These are phyloP conservation scores for Heliothis subflexa DNA, from an alignment of 1,140 invertebrate species.

Conservation along the genomic window DNA sequence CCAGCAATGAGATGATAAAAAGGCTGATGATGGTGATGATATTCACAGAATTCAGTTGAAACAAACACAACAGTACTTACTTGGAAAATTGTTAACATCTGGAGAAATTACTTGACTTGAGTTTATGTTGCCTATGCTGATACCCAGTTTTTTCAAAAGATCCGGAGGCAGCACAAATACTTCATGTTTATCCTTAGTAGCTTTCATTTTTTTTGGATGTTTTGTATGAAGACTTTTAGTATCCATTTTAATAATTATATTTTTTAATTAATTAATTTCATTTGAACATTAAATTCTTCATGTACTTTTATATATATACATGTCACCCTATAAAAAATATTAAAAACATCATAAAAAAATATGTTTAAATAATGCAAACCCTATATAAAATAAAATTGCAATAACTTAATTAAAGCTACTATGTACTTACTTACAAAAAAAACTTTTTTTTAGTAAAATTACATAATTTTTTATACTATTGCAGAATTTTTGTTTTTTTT, in stretches of 20 bases:
- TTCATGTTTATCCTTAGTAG: conserved; percentile 56
- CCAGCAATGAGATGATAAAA: no score
- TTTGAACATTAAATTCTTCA: conserved; percentile 1
- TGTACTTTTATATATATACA: neutral
- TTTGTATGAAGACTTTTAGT: conserved; percentile 42
- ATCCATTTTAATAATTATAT: conserved; percentile 43
- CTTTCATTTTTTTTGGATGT: conserved; percentile 55
- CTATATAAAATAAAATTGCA: no score
- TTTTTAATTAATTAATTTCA: conserved; percentile 3
- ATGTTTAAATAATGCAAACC: no score
- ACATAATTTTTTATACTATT: conserved; percentile 10
- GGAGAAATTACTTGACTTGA: conserved; percentile 4
- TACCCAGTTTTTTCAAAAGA: conserved; percentile 79
- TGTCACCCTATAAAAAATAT: neutral
- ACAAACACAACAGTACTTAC: conserved; percentile 14
- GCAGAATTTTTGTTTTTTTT: neutral
- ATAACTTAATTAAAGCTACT: neutral
- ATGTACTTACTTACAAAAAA: neutral
- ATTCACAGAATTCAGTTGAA: neutral
- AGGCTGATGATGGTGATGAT: no score
- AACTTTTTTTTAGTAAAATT: neutral
- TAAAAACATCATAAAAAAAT: no score
- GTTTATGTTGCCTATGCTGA: conserved; percentile 70
- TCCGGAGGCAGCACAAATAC: conserved; percentile 81
- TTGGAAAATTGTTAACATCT: neutral